Evolutionary conservation across 2,797 vertebrate species (phyloP).

Genomic region (Phataginus tricuspis): DNA sequence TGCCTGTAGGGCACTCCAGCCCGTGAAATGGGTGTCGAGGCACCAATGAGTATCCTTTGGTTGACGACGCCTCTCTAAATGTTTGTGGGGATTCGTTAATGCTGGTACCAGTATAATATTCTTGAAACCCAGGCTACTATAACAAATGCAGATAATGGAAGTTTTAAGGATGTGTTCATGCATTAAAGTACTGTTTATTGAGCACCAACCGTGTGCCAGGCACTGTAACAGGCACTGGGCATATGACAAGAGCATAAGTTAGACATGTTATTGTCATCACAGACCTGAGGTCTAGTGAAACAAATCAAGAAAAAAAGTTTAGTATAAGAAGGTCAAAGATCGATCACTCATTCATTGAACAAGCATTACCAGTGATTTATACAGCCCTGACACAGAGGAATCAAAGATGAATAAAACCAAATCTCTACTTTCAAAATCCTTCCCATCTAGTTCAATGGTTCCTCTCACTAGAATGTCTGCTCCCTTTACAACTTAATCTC

Average conservation of each 20-base stretch:
- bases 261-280: not conserved
- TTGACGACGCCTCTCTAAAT: not conserved
- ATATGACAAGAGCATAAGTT: not conserved
- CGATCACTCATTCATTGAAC: not conserved
- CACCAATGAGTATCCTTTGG: not conserved
- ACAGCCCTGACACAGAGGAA: not conserved
- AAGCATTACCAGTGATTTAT: not conserved
- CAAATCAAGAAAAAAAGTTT: not conserved
- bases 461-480: not conserved
- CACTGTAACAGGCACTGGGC: not conserved
- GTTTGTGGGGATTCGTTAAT: not conserved
- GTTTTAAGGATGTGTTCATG: not conserved
- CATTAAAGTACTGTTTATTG: not conserved
- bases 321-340: not conserved
- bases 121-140: not conserved
- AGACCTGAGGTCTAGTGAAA: not conserved
- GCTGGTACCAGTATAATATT: not conserved
- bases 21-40: slow-evolving; percentile 40
- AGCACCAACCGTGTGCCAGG: slow-evolving; percentile 7
- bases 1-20: not conserved
- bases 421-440: not conserved
- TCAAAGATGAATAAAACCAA: not conserved
- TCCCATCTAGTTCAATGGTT: not conserved
- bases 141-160: not conserved
- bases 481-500: not conserved